Evolutionary conservation across 2,113 vertebrate genomes (phyloP), one percentile per base, ranked within the genome.

Genomic region (Gallinago paraguaiae): DNA sequence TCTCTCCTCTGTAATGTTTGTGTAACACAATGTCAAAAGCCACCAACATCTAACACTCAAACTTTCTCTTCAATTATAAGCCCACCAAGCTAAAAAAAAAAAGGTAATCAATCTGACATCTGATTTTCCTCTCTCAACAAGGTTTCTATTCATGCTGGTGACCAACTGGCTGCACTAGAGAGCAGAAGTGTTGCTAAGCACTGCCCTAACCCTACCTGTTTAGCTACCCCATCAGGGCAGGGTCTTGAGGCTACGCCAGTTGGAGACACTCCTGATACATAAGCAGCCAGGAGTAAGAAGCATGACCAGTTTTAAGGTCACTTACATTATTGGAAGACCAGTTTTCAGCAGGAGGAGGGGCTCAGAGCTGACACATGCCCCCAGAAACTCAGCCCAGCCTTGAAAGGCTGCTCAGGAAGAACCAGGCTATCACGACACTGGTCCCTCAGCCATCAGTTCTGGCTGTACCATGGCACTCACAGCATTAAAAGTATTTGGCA

Each of bases 371-470:
- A 24, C 9, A n/a, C 25, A 3, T 2, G 24, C 28, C 67, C 28
- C 24, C 37, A 77, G 43, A 51, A 78, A 56, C 30, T 35, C 70
- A 87, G 56, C 24, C 27, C 31, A 80, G 61, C 27, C 31, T 69
- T 13, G 10, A 33, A 24, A 60, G 31, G 28, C 27, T 39, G 31
- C 81, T 69, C 56, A 35, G 45, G 64, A 74, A 54, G 20, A 56
- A 14, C 1, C 35, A 68, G 48, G 15, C 18, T 22, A 6, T 6
- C 24, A 8, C 1, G 0, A 27, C 30, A 10, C 22, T 11, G 64
- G 11, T 14, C 43, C 60, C 69, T 41, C 22, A 50, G 33, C 68
- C 63, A 51, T 28, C 53, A 35, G 31, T 16, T 48, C 57, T 33
- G 51, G 39, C 45, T 43, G 51, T 27, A 27, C n/a, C 31, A 12